A percentile compares a stretch with the other conserved stretches of the same genome.
Evolutionary conservation across 2,113 vertebrate genomes (phyloP).

Genomic region (Cyprinodon brontotheroides): DNA sequence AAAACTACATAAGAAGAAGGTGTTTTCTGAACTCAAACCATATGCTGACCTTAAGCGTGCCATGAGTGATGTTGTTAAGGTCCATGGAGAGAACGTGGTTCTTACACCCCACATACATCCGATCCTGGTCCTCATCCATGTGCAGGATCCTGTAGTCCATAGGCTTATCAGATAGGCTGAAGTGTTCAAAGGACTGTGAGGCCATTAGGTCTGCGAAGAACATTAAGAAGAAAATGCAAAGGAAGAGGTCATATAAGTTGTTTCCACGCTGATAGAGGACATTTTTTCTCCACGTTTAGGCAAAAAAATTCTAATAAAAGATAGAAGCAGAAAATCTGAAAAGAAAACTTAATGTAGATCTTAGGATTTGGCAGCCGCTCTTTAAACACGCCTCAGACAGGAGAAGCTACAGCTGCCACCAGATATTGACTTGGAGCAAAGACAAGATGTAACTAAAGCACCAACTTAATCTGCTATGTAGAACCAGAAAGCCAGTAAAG

Average conservation of each 20-base stretch:
- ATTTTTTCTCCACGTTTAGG: neutral
- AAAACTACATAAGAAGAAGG: neutral
- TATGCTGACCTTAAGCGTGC: constrained; percentile 87
- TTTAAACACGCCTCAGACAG: neutral
- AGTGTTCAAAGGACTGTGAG: constrained; percentile 88
- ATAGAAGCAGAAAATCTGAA: neutral
- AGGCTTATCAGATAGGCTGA: constrained; percentile 86
- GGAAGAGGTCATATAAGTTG: constrained; percentile 4
- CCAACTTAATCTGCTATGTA: neutral
- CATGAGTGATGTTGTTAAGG: constrained; percentile 96
- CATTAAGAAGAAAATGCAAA: constrained; percentile 4
- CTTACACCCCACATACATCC: constrained; percentile 97
- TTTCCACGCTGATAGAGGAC: neutral
- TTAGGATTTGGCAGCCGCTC: constrained; percentile 7
- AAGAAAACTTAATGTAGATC: constrained; percentile 2
- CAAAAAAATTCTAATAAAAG: constrained; percentile 18
- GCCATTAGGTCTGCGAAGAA: constrained; percentile 86
- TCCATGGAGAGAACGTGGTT: constrained; percentile 96
- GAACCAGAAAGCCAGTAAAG: neutral
- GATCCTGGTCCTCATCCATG: constrained; percentile 98
- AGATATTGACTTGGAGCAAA: constrained; percentile 8
- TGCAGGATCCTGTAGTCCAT: constrained; percentile 97
- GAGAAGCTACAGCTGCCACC: constrained; percentile 1
- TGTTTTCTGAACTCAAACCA: neutral
- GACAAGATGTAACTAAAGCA: neutral